These are phyloP conservation scores for Empis livida DNA, from an alignment of 2,888 invertebrate species.

Conservation along the genomic window DNA sequence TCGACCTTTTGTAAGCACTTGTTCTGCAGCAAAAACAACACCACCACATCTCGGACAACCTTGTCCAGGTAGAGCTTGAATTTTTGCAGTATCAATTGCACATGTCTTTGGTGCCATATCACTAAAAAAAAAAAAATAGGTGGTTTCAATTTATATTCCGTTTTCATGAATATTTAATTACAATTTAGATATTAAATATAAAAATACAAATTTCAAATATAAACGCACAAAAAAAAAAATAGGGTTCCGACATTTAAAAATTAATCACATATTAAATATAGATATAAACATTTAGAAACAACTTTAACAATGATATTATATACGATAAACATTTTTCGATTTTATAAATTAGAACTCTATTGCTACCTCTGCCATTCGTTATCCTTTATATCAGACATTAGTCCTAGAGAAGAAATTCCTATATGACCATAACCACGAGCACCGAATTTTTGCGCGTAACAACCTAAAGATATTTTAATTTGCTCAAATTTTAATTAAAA, in stretches of 20 bases:
- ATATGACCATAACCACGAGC: conserved; percentile 90
- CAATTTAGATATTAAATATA: too few species aligned
- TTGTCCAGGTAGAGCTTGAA: conserved; percentile 70
- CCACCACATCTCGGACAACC: conserved; percentile 86
- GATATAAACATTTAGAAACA: too few species aligned
- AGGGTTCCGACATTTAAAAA: too few species aligned
- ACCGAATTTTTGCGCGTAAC: conserved; percentile 92
- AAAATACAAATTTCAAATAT: too few species aligned
- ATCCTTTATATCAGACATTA: conserved; percentile 75
- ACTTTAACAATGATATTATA: too few species aligned
- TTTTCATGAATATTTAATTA: too few species aligned
- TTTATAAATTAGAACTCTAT: neutral
- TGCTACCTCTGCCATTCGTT: conserved; percentile 57
- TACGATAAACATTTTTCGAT: too few species aligned
- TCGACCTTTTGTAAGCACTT: conserved; percentile 78
- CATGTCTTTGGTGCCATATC: conserved; percentile 62
- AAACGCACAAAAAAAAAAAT: too few species aligned
- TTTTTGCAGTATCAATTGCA: conserved; percentile 64
- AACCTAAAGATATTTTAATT: conserved; percentile 45
- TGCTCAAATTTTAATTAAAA: neutral
- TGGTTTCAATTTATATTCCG: too few species aligned
- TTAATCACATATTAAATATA: too few species aligned
- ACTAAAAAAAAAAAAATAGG: conserved; percentile 35
- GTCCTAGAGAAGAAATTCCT: conserved; percentile 71
- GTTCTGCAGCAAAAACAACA: conserved; percentile 86